Conservation (phyloP, 2,797 vertebrate species). For the Gila robusta region DNA sequence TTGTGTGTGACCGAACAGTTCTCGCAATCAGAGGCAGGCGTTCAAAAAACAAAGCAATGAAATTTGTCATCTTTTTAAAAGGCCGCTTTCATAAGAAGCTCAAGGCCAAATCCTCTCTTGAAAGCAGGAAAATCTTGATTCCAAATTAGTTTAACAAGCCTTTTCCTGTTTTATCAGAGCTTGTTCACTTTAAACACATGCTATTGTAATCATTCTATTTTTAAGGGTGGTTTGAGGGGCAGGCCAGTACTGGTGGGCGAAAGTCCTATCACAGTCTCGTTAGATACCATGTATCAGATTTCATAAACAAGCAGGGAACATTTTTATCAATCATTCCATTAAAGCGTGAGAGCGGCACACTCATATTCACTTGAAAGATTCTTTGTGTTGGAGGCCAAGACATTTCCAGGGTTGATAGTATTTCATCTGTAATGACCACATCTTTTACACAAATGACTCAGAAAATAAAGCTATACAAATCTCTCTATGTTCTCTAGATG, state of each 20-base stretch:
- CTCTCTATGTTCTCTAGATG: not conserved
- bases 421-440: constrained; percentile 67
- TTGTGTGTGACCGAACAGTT: constrained; percentile 50
- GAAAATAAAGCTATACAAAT: constrained; percentile 46
- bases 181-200: constrained; percentile 55
- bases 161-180: constrained; percentile 64
- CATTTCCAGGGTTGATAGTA: constrained; percentile 71
- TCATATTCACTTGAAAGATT: constrained; percentile 70
- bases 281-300: constrained; percentile 79
- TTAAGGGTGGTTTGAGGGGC: constrained; percentile 47
- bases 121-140: constrained; percentile 60
- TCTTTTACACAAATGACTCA: constrained; percentile 62
- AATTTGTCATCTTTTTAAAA: constrained; percentile 56
- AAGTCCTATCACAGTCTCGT: constrained; percentile 63
- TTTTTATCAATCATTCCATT: constrained; percentile 78
- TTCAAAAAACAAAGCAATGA: constrained; percentile 57
- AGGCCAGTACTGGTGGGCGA: constrained; percentile 38
- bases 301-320: constrained; percentile 77
- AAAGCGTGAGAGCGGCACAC: constrained; percentile 64
- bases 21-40: constrained; percentile 55
- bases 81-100: constrained; percentile 52
- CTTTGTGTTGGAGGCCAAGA: constrained; percentile 70
- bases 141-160: constrained; percentile 63
- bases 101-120: constrained; percentile 58
- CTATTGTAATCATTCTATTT: constrained; percentile 52